Evolutionary conservation across 2,888 invertebrate species (phyloP).

Genomic region (Drosophila lacicola): DNA sequence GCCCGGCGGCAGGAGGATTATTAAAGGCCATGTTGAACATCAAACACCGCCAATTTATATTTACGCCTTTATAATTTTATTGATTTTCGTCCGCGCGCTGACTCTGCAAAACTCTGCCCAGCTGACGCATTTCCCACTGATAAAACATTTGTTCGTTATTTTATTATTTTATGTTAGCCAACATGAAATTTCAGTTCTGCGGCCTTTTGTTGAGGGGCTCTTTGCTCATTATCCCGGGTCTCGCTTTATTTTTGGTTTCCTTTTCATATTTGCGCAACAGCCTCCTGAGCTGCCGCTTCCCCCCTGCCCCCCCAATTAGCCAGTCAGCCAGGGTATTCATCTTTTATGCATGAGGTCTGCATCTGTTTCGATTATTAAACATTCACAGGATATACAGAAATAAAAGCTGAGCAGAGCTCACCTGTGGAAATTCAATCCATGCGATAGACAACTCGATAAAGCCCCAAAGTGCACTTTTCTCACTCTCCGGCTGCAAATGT

Average conservation of each 20-base stretch:
- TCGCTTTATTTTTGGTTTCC: slow-evolving; percentile 32
- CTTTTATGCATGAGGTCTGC: slow-evolving; percentile 17
- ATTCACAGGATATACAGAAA: neutral
- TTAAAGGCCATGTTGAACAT: slow-evolving; percentile 34
- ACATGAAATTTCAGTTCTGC: slow-evolving; percentile 42
- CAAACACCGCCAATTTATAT: slow-evolving; percentile 64
- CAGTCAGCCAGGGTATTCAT: slow-evolving; percentile 24
- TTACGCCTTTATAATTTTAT: slow-evolving; percentile 77
- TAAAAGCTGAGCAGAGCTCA: too few relatives aligned
- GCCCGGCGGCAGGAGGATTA: slow-evolving; percentile 23
- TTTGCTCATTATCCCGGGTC: slow-evolving; percentile 18
- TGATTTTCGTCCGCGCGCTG: slow-evolving; percentile 65
- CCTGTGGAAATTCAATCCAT: slow-evolving; percentile 48
- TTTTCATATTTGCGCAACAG: slow-evolving; percentile 55
- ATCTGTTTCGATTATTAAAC: slow-evolving; percentile 6
- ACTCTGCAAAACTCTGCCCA: slow-evolving; percentile 56
- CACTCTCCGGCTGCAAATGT: slow-evolving; percentile 15
- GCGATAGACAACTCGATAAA: slow-evolving; percentile 41
- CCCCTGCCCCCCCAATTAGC: slow-evolving; percentile 62
- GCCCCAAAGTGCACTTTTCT: slow-evolving; percentile 49
- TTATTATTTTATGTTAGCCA: slow-evolving; percentile 8
- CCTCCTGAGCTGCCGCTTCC: neutral
- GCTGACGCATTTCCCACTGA: slow-evolving; percentile 69
- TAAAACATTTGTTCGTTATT: slow-evolving; percentile 38
- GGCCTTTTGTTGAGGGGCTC: slow-evolving; percentile 7